Base-by-base conservation (phyloP, 2,888 invertebrate genomes). In the Pediacus dermestoides region DNA sequence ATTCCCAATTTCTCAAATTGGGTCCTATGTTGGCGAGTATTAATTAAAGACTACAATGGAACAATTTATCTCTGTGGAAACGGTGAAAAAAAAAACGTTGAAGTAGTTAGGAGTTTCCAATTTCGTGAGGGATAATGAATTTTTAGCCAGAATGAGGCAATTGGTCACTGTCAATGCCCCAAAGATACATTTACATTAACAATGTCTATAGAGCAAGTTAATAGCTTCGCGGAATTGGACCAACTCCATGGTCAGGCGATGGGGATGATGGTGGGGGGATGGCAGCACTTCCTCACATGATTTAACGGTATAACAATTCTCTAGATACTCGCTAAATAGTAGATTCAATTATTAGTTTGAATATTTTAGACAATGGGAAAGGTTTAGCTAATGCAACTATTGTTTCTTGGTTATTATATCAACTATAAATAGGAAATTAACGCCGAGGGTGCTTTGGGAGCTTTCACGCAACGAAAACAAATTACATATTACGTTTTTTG, bases 121-220 rank as follows among this genome's bases (percentile, higher is more conserved):
- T 61, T 62, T 60, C 57, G 60, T 44, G 50, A 50, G 55, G 59
- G 56, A 58, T 61, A 61, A 63, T 61, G 60, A 61, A 61, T 61
- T 63, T 63, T 63, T 62, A 51, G 51, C 53, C 48, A 46, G 55
- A 61, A 62, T 58, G 59, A 57, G 58, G 56, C 61, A 61, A 63
- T 63, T 61, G 60, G 59, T 60, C 60, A 64, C 60, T 61, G 62
- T 63, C 62, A 64, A 63, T 63, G 57, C 61, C 60, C 61, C 54
- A 59, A 64, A 64, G 63, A 62, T 61, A 62, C 63, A 63, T 59
- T 63, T 60, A 57, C 60, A 58, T 63, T 64, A 64, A 62, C 59
- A 60, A 60, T 59, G 58, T 63, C 60, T 60, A 60, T 61, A 57
- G 57, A 59, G 57, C 49, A 58, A 60, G 60, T 62, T 60, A 61